phyloP scores from a whole-genome alignment of 2,888 invertebrate species.

The Drosophila melanosoma region DNA sequence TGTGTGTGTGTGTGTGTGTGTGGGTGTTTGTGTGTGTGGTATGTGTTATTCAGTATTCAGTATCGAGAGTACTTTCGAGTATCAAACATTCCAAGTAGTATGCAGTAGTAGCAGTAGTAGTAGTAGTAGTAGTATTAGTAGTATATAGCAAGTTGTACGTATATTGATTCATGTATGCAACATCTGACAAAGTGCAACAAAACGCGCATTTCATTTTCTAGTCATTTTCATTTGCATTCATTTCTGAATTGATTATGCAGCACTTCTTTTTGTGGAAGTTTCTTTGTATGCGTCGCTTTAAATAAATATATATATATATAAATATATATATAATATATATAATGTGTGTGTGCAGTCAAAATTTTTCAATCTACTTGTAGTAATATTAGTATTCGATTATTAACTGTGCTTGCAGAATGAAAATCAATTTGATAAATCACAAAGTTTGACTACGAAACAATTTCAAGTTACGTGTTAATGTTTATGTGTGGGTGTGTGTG shows the following conservation, averaged over 20 bases:
- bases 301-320: neutral
- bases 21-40: neutral
- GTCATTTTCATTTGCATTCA: neutral
- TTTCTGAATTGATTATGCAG: neutral
- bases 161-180: constrained; percentile 1
- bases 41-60: neutral
- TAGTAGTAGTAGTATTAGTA: constrained; percentile 3
- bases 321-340: neutral
- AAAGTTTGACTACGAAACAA: constrained; percentile 55
- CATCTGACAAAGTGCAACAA: constrained; percentile 53
- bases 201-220: constrained; percentile 21
- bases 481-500: constrained; percentile 20
- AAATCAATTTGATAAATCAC: constrained; percentile 47
- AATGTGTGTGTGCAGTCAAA: constrained; percentile 40
- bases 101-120: neutral
- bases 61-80: constrained; percentile 26
- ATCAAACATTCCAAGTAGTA: constrained; percentile 42
- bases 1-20: constrained; percentile 6
- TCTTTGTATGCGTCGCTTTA: constrained; percentile 49
- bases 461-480: constrained; percentile 38
- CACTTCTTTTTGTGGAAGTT: constrained; percentile 71
- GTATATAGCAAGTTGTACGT: constrained; percentile 12
- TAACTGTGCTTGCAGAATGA: constrained; percentile 46
- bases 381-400: constrained; percentile 13
- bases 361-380: constrained; percentile 41